Conservation (phyloP, 2,797 vertebrate genomes). For the Lithobates pipiens region DNA sequence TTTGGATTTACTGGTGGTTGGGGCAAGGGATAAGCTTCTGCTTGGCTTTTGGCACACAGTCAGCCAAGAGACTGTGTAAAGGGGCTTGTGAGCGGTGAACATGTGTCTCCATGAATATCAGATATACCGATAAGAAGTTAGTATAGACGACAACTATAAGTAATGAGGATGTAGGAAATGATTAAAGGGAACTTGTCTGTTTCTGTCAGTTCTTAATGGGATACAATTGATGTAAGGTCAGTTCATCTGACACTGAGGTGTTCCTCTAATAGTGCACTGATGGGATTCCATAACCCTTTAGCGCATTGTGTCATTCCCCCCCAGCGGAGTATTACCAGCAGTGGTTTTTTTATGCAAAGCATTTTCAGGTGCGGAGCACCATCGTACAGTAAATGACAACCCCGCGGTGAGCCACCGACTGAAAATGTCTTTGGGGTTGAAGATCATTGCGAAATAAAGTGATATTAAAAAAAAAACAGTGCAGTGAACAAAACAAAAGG, state of each 20-base stretch:
- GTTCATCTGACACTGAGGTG: not conserved
- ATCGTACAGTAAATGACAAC: conserved; percentile 33
- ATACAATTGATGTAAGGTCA: not conserved
- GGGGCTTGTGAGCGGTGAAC: no score
- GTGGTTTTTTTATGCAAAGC: conserved; percentile 27
- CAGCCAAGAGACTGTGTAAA: no score
- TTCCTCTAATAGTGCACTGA: not conserved
- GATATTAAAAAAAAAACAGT: not conserved
- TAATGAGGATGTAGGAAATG: not conserved
- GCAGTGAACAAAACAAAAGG: not conserved
- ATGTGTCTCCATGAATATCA: no score
- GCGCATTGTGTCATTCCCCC: not conserved
- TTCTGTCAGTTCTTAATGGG: not conserved
- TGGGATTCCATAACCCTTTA: conserved; percentile 13
- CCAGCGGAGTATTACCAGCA: conserved; percentile 27
- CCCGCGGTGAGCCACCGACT: not conserved
- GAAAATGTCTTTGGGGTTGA: conserved; percentile 34
- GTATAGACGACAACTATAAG: no score
- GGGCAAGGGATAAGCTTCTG: no score
- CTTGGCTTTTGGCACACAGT: no score
- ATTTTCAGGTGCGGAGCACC: conserved; percentile 18
- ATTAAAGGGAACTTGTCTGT: not conserved
- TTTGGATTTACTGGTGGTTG: no score
- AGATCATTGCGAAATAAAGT: conserved; percentile 21
- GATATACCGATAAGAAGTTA: not conserved